Base-by-base conservation (phyloP, 1,140 invertebrate genomes). In the Ostrea edulis region DNA sequence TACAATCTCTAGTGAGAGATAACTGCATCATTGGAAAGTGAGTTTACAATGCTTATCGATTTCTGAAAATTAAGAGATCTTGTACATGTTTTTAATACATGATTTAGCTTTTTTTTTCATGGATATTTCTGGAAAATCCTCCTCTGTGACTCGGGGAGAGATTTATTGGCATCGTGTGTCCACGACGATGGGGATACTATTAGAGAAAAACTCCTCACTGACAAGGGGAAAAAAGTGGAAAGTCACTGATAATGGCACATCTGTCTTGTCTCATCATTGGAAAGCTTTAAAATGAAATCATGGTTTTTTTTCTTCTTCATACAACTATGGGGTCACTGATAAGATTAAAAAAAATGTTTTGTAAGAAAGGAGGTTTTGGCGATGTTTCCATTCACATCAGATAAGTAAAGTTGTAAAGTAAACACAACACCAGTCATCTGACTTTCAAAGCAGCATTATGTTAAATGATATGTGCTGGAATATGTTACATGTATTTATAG, bases 311-410 rank as follows among this genome's bases (percentile, higher is more conserved):
- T 44, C 35, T 77, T 77, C 14, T 77, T 77, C 68, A 77, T 77
- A 77, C 68, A 77, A 77, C 68, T 77, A 77, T 77, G 68, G 68
- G 68, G 68, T 77, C 68, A 77, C 68, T 77, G 68, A 77, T 77
- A 77, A 77, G 68, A 77, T 77, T 77, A 77, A 22, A 11, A n/a
- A 62, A 62, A 62, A 62, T 62, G 14, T 58, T 14, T 62, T 17
- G 29, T 14, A 77, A 77, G 68, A 77, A 62, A 62, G n/a, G 55
- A 17, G 17, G 35, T 77, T 77, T 77, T 77, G 8, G 25, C 68
- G 68, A 29, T 29, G 22, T 25, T 77, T 77, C 9, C 25, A 77
- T 77, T 77, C 68, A 77, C 25, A 25, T 77, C 68, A 77, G 68
- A 77, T 77, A 77, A 77, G 68, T 12, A 12, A 77, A 77, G 68